These are phyloP conservation scores for Podocnemis expansa DNA, from an alignment of 2,113 vertebrate genomes.

Conservation along the genomic window DNA sequence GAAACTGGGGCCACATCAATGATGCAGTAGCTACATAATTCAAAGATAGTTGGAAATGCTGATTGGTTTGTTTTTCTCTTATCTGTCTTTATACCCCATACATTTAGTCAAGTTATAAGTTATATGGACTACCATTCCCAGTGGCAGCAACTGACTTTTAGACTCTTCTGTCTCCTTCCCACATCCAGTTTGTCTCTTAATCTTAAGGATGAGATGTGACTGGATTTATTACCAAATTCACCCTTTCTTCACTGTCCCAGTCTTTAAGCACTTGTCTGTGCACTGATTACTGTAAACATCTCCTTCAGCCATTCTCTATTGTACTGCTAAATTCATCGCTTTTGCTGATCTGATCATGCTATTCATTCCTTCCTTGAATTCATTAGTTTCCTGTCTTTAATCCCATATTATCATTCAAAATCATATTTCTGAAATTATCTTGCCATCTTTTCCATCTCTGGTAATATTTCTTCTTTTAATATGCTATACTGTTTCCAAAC, in stretches of 20 bases:
- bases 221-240: neutral
- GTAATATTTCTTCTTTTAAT: neutral
- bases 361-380: neutral
- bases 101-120: neutral
- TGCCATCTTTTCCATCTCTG: neutral
- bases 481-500: neutral
- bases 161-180: neutral
- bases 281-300: neutral
- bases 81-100: neutral
- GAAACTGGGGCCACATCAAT: neutral
- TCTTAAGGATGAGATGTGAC: too few relatives aligned
- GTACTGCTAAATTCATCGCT: neutral
- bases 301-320: neutral
- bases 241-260: neutral
- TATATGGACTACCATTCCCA: neutral
- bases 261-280: neutral
- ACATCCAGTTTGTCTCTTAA: neutral
- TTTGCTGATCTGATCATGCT: neutral
- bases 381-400: neutral
- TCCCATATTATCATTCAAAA: neutral
- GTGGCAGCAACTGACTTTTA: neutral
- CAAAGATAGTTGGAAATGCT: conserved; percentile 7
- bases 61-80: neutral
- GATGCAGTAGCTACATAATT: neutral
- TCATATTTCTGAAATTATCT: neutral